Base-by-base conservation (phyloP, 2,888 invertebrate genomes). In the Lithosia quadra region DNA sequence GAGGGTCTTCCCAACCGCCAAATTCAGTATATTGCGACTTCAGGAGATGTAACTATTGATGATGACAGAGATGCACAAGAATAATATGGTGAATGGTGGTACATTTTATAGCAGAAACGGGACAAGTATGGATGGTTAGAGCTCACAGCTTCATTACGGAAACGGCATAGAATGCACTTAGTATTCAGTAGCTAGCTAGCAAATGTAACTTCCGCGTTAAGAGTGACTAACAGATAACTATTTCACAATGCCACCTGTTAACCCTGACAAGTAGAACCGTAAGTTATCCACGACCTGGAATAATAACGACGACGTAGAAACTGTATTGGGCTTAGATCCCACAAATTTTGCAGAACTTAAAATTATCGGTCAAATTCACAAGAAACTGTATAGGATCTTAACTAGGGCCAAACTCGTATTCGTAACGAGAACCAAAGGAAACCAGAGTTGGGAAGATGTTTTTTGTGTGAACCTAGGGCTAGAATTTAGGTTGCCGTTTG, bases 91-190 rank as follows among this genome's bases (percentile, higher is more conserved):
- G n/a, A 8, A 49, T 18, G n/a, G n/a, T 49, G 49, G 49, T 49
- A 34, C 8, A 7, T 0, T 34, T n/a, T 7, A 2, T n/a, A n/a
- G 18, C n/a, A n/a, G n/a, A 1, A 1, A 5, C 4, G 18, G 18
- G 43, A 49, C 49, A 49, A 18, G 49, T 8, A 2, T n/a, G 5
- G 24, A 8, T 49, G 15, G 24, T 15, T 28, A 60, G 63, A 64
- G 61, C 57, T 60, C 60, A 61, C 24, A 34, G 33, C 60, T 33
- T 39, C 34, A 61, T 61, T 65, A 65, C 61, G 69, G 69, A 69
- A 65, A 36, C 61, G 49, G 65, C 22, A 56, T 33, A 49, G 60
- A 28, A 56, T 60, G 60, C 55, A 67, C 63, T 70, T 63, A 64
- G 70, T 60, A 67, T 67, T 24, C 69, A 63, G 21, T 21, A 56